phyloP scores from a whole-genome alignment of 2,113 vertebrate species.

The Paramormyrops kingsleyae region DNA sequence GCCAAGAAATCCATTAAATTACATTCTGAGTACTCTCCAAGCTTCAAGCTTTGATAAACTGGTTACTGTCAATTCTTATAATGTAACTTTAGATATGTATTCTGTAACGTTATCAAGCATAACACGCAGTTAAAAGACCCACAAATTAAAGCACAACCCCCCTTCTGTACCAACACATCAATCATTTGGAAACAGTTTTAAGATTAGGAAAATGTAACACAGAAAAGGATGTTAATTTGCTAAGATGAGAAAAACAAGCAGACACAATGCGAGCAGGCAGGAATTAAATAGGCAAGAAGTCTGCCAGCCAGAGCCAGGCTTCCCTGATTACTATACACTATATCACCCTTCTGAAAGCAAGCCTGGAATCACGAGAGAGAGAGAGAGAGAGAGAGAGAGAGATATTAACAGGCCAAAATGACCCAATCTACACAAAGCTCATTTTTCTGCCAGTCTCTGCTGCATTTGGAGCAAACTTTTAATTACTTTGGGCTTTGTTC shows the following conservation, averaged over 20 bases:
- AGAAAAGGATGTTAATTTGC: neutral
- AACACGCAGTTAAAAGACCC: neutral
- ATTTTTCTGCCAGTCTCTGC: constrained; percentile 2
- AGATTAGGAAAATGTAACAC: neutral
- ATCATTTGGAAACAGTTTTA: neutral
- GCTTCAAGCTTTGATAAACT: neutral
- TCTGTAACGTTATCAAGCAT: neutral
- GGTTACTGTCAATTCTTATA: neutral
- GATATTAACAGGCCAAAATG: neutral
- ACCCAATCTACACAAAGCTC: neutral
- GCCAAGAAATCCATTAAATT: neutral
- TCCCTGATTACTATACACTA: neutral
- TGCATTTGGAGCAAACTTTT: constrained; percentile 6
- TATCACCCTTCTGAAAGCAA: neutral
- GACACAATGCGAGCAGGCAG: neutral
- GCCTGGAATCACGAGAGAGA: neutral
- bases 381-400: neutral
- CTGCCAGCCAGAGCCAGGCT: neutral
- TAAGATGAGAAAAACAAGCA: neutral
- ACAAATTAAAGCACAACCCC: neutral
- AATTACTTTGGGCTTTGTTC: constrained; percentile 13
- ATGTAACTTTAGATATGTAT: neutral
- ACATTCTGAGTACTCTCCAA: neutral
- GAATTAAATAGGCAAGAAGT: neutral
- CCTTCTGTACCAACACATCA: neutral